Evolutionary conservation across 2,797 vertebrate species (phyloP).

Genomic region (Botia almorhae): DNA sequence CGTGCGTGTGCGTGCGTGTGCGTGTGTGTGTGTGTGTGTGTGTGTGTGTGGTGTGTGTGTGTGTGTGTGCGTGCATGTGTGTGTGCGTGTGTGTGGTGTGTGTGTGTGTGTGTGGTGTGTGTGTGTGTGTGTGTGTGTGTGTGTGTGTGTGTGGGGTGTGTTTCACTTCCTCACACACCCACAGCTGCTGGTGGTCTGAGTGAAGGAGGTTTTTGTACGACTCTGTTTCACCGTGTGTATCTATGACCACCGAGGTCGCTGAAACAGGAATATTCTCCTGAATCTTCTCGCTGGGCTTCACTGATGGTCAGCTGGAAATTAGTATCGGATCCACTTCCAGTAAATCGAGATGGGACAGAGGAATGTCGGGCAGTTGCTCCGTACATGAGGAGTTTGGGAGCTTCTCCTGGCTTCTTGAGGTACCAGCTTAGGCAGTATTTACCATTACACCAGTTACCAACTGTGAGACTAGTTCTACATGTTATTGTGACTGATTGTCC

Average conservation of each 20-base stretch:
- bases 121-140: too few relatives aligned
- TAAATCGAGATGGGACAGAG: conserved; percentile 30
- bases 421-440: conserved; percentile 46
- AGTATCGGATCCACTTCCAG: conserved; percentile 4
- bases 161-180: conserved; percentile 10
- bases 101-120: too few relatives aligned
- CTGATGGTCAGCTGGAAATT: conserved; percentile 33
- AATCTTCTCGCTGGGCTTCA: conserved; percentile 22
- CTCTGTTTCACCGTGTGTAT: conserved; percentile 14
- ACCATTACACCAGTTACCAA: conserved; percentile 40
- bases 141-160: too few relatives aligned
- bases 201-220: conserved; percentile 29
- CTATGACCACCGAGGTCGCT: background rate
- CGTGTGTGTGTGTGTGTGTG: too few relatives aligned
- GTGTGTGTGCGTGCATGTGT: too few relatives aligned
- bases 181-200: background rate
- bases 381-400: conserved; percentile 40
- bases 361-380: accelerated
- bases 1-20: too few relatives aligned
- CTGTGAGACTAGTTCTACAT: background rate
- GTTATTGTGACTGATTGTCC: conserved; percentile 4
- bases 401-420: conserved; percentile 47
- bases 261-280: conserved; percentile 26
- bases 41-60: too few relatives aligned
- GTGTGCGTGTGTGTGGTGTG: too few relatives aligned